Conservation (phyloP, 2,888 invertebrate species). For the Cosmia trapezina region DNA sequence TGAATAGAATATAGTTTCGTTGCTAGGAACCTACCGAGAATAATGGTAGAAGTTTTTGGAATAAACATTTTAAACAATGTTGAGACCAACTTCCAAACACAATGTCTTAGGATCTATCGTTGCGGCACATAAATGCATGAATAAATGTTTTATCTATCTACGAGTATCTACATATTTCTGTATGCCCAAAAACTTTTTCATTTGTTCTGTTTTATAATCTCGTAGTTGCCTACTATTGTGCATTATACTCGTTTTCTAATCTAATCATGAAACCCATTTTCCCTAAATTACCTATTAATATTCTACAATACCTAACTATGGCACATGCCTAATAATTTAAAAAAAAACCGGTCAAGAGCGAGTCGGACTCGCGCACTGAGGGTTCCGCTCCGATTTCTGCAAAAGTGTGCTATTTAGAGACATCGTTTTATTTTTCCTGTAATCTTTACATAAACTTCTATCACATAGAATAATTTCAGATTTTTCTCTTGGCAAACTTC, state of each 20-base stretch:
- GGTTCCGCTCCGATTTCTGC: too few relatives aligned
- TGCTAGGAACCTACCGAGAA: background rate
- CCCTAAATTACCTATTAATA: background rate
- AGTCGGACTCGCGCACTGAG: too few relatives aligned
- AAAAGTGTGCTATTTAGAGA: too few relatives aligned
- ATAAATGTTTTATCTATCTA: too few relatives aligned
- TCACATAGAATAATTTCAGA: too few relatives aligned
- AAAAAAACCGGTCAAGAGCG: too few relatives aligned
- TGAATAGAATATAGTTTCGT: background rate
- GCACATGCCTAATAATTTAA: background rate
- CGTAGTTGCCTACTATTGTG: background rate
- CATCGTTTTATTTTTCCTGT: too few relatives aligned
- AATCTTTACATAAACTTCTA: too few relatives aligned
- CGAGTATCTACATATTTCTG: too few relatives aligned
- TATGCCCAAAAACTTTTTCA: constrained; percentile 1
- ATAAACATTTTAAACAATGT: background rate
- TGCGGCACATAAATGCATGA: too few relatives aligned
- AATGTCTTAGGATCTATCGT: background rate
- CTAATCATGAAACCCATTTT: background rate
- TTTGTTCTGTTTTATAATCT: background rate
- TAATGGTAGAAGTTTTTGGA: background rate
- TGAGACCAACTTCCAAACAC: background rate
- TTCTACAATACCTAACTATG: background rate
- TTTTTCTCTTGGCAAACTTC: too few relatives aligned
- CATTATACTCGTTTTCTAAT: background rate